Evolutionary conservation across 2,888 invertebrate species (phyloP).

Genomic region (Parnassius mnemosyne): DNA sequence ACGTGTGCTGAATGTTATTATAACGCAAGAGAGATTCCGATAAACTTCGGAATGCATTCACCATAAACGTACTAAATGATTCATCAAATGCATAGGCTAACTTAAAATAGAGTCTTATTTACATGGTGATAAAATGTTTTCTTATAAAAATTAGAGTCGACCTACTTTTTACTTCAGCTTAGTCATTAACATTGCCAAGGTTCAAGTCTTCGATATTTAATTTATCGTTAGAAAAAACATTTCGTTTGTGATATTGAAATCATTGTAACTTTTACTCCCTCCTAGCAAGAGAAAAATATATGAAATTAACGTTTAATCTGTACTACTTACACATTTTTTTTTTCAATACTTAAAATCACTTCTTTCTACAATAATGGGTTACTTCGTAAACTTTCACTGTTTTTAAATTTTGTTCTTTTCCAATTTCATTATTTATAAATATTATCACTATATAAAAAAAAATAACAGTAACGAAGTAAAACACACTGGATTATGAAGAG

Average conservation of each 20-base stretch:
- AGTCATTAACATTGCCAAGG: conserved; percentile 32
- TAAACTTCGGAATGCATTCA: conserved; percentile 27
- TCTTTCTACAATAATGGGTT: conserved; percentile 5
- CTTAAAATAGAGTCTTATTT: conserved; percentile 23
- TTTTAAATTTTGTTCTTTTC: neutral
- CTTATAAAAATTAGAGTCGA: conserved; percentile 26
- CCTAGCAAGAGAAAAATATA: neutral
- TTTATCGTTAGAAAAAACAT: conserved; percentile 11
- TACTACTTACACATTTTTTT: conserved; percentile 57
- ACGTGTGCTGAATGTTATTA: conserved; percentile 3
- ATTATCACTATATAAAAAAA: conserved; percentile 28
- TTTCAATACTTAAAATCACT: conserved; percentile 6
- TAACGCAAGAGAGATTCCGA: conserved; percentile 11
- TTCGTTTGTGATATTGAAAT: neutral
- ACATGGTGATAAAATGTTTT: conserved; percentile 29
- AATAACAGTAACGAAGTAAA: conserved; percentile 29
- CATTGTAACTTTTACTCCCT: neutral
- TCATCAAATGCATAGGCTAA: conserved; percentile 35
- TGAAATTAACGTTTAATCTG: neutral
- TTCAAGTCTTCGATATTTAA: conserved; percentile 13
- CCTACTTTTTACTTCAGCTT: conserved; percentile 35
- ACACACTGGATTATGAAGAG: conserved; percentile 29
- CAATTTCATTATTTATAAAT: conserved; percentile 4
- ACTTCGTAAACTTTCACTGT: conserved; percentile 12
- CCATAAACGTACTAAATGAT: conserved; percentile 33